These are phyloP conservation scores for Dioctria linearis DNA, from an alignment of 2,888 invertebrate species.

Conservation along the genomic window DNA sequence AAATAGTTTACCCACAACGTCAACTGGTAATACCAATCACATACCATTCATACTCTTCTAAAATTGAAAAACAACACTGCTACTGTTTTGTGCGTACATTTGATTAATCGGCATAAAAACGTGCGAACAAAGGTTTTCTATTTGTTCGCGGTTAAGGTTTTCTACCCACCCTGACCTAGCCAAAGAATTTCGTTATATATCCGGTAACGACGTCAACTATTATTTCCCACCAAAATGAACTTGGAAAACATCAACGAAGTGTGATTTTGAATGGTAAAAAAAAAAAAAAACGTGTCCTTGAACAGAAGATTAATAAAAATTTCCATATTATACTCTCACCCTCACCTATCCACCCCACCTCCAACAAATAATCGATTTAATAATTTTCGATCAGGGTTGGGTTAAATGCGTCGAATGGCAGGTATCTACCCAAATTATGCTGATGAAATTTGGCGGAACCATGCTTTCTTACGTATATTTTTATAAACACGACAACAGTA, in stretches of 20 bases:
- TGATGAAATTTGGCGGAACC: neutral
- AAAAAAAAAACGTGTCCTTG: neutral
- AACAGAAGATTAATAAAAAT: conserved; percentile 28
- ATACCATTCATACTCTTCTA: neutral
- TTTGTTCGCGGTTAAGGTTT: conserved; percentile 21
- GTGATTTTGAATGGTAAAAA: neutral
- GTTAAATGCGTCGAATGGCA: too few relatives aligned
- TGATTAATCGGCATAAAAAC: conserved; percentile 39
- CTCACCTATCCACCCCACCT: too few relatives aligned
- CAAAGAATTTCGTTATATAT: neutral
- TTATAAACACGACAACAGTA: neutral
- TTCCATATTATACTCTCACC: neutral
- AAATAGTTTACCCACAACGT: too few relatives aligned
- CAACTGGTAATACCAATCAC: too few relatives aligned
- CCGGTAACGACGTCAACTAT: conserved; percentile 2
- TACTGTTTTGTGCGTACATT: conserved; percentile 16
- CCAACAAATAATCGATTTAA: too few relatives aligned
- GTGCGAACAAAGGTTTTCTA: conserved; percentile 1
- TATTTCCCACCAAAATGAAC: conserved; percentile 12
- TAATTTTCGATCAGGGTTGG: too few relatives aligned
- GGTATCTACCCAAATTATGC: neutral
- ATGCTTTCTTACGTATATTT: neutral
- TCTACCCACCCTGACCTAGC: conserved; percentile 20
- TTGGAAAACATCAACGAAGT: neutral
- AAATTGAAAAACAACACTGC: neutral